A percentile compares a stretch with the other conserved stretches of the same genome.
These are phyloP conservation scores for Agonopterix subpropinquella DNA, from an alignment of 2,888 invertebrate species.

Conservation along the genomic window DNA sequence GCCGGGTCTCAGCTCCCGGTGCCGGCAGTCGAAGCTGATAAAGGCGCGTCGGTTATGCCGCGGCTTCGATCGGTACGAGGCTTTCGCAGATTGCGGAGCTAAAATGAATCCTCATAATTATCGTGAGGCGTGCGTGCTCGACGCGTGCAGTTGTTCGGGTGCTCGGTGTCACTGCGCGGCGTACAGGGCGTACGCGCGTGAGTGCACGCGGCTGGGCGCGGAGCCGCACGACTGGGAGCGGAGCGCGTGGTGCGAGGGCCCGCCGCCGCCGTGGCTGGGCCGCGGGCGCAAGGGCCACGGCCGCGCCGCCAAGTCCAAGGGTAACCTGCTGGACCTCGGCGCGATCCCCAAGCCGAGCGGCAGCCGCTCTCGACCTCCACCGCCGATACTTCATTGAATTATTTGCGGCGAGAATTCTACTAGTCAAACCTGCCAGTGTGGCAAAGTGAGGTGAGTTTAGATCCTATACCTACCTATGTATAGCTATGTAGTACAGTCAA, in stretches of 20 bases:
- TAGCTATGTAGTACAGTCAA: not conserved
- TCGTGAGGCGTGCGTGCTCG: conserved; percentile 89
- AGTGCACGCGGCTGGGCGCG: conserved; percentile 87
- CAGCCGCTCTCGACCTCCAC: conserved; percentile 58
- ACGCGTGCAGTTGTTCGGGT: conserved; percentile 91
- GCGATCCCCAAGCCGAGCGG: conserved; percentile 46
- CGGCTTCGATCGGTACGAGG: conserved; percentile 64
- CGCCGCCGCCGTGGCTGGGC: conserved; percentile 51
- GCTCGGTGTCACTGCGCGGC: conserved; percentile 92
- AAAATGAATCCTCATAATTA: conserved; percentile 88
- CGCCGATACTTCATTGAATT: conserved; percentile 55
- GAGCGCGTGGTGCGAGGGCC: conserved; percentile 78
- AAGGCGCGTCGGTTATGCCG: conserved; percentile 68
- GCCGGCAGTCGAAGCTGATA: conserved; percentile 63
- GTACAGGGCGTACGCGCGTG: conserved; percentile 91
- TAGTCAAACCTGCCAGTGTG: conserved; percentile 69
- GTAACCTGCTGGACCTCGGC: conserved; percentile 37
- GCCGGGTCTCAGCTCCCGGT: conserved; percentile 53
- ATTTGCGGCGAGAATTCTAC: conserved; percentile 44
- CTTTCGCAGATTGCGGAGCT: conserved; percentile 86
- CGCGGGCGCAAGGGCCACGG: conserved; percentile 35
- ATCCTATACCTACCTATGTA: not conserved
- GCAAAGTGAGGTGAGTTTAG: conserved; percentile 49
- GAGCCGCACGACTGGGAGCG: conserved; percentile 83
- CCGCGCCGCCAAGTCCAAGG: conserved; percentile 20